phyloP scores from a whole-genome alignment of 2,888 invertebrate species.

The Drosophila borborema region DNA sequence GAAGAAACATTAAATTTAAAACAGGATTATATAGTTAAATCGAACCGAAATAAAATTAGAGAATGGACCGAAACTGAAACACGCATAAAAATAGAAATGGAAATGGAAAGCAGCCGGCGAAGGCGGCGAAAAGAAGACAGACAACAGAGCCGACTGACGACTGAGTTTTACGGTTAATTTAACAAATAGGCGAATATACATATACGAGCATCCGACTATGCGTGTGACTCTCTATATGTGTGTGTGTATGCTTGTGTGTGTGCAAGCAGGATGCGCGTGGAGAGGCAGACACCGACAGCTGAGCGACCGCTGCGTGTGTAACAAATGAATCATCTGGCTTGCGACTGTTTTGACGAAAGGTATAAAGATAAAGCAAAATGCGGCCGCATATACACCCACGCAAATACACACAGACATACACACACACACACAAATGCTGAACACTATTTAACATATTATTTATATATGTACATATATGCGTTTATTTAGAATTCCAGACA shows the following conservation, averaged over 20 bases:
- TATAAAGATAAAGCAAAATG: constrained; percentile 55
- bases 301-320: constrained; percentile 38
- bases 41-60: constrained; percentile 23
- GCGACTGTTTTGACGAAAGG: constrained; percentile 48
- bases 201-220: constrained; percentile 7
- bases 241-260: constrained; percentile 11
- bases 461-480: constrained; percentile 35
- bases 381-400: constrained; percentile 27
- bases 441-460: constrained; percentile 35
- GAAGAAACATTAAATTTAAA: constrained; percentile 23
- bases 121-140: constrained; percentile 25
- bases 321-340: constrained; percentile 63
- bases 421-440: not conserved
- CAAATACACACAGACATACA: constrained; percentile 2
- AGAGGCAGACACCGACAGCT: constrained; percentile 46
- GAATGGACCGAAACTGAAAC: constrained; percentile 42
- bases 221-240: not conserved
- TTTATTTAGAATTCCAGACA: constrained; percentile 69
- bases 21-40: constrained; percentile 46
- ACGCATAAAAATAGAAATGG: constrained; percentile 45
- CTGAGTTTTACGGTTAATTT: constrained; percentile 60
- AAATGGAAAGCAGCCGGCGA: constrained; percentile 53
- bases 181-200: constrained; percentile 63
- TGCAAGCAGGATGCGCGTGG: constrained; percentile 49
- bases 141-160: not conserved